Conservation (phyloP, 2,797 vertebrate genomes). For the Micropoecilia bifurca region DNA sequence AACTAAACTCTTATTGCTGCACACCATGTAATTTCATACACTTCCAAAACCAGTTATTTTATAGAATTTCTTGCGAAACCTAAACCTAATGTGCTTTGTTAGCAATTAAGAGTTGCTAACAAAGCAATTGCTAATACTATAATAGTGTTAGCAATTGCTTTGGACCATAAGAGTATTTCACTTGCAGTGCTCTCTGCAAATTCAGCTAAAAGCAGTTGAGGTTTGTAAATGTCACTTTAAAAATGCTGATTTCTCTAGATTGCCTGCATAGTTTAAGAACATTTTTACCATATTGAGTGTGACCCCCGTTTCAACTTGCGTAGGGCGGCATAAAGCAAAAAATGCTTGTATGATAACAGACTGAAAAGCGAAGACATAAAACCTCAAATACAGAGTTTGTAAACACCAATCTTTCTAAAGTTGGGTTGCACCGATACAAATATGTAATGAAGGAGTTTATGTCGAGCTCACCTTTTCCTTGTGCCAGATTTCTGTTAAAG, state of each 20-base stretch:
- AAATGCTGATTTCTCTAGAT: not conserved
- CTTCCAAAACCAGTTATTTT: not conserved
- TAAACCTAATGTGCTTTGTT: not conserved
- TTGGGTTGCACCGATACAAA: not conserved
- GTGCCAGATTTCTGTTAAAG: slow-evolving; percentile 95
- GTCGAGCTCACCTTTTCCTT: slow-evolving; percentile 89
- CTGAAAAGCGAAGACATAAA: not conserved
- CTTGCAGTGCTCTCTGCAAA: not conserved
- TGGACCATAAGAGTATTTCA: not conserved
- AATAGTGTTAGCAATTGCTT: too few species aligned
- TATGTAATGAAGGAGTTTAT: not conserved
- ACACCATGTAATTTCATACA: not conserved
- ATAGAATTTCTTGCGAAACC: not conserved
- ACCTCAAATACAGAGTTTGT: not conserved
- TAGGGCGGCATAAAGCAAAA: not conserved
- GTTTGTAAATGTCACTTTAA: not conserved
- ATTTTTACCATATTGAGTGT: not conserved
- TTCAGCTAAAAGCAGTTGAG: not conserved
- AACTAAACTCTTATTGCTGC: too few species aligned
- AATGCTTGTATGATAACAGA: not conserved
- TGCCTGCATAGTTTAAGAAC: not conserved
- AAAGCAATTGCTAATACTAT: too few species aligned
- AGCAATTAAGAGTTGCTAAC: not conserved
- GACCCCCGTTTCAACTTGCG: not conserved
- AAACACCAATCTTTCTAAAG: not conserved